phyloP scores from a whole-genome alignment of 2,888 invertebrate genomes.

The Heteromurus nitidus region DNA sequence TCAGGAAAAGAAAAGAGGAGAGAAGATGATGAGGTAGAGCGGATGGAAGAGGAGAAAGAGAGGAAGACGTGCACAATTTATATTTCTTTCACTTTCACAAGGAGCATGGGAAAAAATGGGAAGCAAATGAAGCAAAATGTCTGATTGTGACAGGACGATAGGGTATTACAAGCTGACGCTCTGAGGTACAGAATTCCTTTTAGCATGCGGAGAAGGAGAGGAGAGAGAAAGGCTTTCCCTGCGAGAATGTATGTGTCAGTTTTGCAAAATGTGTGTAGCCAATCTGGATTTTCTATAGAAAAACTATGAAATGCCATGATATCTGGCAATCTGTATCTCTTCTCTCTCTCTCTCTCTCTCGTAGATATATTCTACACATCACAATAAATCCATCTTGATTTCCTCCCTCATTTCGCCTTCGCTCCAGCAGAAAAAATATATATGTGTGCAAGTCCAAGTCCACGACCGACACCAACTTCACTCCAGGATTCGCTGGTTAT shows the following conservation, averaged over 20 bases:
- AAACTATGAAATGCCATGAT: conserved; percentile 26
- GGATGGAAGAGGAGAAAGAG: conserved; percentile 17
- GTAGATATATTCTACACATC: conserved; percentile 37
- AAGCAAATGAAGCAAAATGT: conserved; percentile 37
- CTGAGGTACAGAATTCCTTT: too few relatives aligned
- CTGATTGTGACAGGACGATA: conserved; percentile 41
- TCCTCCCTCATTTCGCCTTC: conserved; percentile 9
- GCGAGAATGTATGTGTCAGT: too few relatives aligned
- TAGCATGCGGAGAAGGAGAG: too few relatives aligned
- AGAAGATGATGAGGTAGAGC: background rate
- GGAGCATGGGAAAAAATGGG: conserved; percentile 10
- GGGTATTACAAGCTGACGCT: background rate
- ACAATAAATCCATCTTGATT: conserved; percentile 50
- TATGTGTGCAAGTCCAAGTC: too few relatives aligned
- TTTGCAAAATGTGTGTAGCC: too few relatives aligned
- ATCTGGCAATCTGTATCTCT: conserved; percentile 30
- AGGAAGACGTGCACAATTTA: conserved; percentile 45
- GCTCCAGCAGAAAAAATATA: too few relatives aligned
- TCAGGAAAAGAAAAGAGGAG: too few relatives aligned
- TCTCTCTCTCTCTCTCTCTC: too few relatives aligned
- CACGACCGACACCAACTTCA: too few relatives aligned
- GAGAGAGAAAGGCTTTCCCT: too few relatives aligned
- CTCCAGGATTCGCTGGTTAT: too few relatives aligned
- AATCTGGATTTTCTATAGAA: too few relatives aligned
- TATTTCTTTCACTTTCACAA: background rate